phyloP scores from a whole-genome alignment of 2,797 vertebrate species.

The Apodemus agrarius region DNA sequence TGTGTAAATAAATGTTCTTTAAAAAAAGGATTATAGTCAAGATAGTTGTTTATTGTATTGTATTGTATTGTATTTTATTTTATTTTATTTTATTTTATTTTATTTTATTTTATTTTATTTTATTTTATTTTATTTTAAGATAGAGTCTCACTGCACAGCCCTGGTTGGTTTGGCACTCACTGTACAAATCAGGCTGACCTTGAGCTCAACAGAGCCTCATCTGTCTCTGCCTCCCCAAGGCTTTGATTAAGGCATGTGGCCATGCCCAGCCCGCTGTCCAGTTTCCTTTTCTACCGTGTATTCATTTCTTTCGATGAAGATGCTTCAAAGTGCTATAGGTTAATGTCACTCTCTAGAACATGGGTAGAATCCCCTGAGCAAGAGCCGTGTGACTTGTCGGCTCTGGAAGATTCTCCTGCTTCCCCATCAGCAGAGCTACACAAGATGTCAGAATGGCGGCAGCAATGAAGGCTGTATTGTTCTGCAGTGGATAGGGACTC shows the following conservation, averaged over 20 bases:
- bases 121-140: background rate
- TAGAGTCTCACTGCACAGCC: background rate
- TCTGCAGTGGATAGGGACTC: background rate
- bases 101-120: too few species aligned
- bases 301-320: background rate
- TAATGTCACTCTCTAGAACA: background rate
- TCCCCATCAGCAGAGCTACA: background rate
- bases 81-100: background rate
- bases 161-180: background rate
- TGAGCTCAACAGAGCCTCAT: background rate
- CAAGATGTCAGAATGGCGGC: background rate
- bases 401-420: background rate
- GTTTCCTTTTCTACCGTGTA: background rate
- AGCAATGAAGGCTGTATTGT: background rate
- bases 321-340: background rate
- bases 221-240: background rate
- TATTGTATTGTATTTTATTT: background rate
- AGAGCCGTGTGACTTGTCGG: background rate
- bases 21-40: background rate
- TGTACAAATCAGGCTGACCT: background rate
- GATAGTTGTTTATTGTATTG: background rate
- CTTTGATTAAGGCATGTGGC: background rate
- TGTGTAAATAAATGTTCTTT: background rate
- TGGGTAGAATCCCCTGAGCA: background rate
- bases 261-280: background rate